Base-by-base conservation (phyloP, 1,140 invertebrate genomes). In the Lasioglossum albipes region DNA sequence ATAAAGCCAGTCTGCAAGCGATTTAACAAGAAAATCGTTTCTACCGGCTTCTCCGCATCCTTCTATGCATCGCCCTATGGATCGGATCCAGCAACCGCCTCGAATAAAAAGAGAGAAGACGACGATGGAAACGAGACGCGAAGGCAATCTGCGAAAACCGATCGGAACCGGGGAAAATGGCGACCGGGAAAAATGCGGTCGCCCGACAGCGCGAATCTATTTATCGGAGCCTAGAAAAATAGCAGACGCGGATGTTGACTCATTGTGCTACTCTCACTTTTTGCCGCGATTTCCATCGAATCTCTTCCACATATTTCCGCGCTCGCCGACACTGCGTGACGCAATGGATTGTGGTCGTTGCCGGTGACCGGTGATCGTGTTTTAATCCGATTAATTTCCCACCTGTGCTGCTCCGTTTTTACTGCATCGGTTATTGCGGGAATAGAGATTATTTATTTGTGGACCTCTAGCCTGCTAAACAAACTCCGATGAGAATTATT, bases 1-100 rank as follows among this genome's bases (percentile, higher is more conserved):
- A 92, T 92, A 93, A 92, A 92, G 88, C 36, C 83, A 49, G 87
- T 89, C 88, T 89, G 87, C 84, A 78, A 85, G 83, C 85, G 82
- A 72, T 81, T 81, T 67, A 81, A 77, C 79, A 62, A 61, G 67
- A 81, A 83, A 83, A 73, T 83, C 77, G 67, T 49, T 54, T 18
- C 36, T 42, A 20, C 65, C 76, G 45, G 36, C 18, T 36, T 36
- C 36, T 36, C 36, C 0, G 52, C 45, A 49, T 49, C 52, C 75
- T 36, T 36, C 59, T 73, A 52, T 79, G 64, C 71, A 74, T 69
- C 66, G 36, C 5, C 65, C 64, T 49, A 68, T 75, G 72, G 71
- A 69, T 18, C 27, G 22, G 62, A 52, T 49, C 13, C 62, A 20
- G 45, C 70, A 42, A 73, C 20, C 5, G 7, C 5, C 13, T n/a